phyloP scores from a whole-genome alignment of 2,797 vertebrate genomes.

The Oryzias sinensis region DNA sequence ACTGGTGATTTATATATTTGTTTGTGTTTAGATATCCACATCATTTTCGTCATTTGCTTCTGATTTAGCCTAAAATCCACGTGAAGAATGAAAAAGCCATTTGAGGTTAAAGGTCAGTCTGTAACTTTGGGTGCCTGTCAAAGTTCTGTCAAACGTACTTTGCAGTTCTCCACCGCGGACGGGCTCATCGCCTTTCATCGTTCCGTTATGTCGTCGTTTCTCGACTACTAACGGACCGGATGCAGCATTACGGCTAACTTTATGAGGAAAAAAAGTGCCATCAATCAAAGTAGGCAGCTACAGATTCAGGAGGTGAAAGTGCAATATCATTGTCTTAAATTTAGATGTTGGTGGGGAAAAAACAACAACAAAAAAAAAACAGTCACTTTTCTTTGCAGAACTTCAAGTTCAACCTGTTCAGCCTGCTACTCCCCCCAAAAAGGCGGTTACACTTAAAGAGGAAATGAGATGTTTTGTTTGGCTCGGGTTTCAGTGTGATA shows the following conservation, averaged over 20 bases:
- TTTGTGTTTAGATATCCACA: background rate
- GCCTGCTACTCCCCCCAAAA: conserved; percentile 6
- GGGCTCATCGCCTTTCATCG: too few species aligned
- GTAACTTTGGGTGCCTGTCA: conserved; percentile 54
- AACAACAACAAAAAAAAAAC: conserved; percentile 23
- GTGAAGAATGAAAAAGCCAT: conserved; percentile 49
- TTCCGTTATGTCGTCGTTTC: too few species aligned
- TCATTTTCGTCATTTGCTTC: conserved; percentile 14
- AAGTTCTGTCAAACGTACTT: background rate
- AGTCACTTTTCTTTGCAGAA: background rate
- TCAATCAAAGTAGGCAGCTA: background rate
- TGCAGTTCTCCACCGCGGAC: too few species aligned
- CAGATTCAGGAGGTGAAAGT: background rate
- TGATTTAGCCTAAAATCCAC: conserved; percentile 27
- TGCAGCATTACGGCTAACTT: too few species aligned
- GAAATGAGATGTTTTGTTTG: conserved; percentile 1
- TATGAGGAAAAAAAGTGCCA: too few species aligned
- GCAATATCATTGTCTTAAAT: too few species aligned
- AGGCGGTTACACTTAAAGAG: background rate
- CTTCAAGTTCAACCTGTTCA: conserved; percentile 45
- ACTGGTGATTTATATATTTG: background rate
- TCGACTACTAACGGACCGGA: too few species aligned
- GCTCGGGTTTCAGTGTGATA: conserved; percentile 10
- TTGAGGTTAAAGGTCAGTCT: conserved; percentile 49
- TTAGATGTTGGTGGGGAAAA: conserved; percentile 7